These are phyloP conservation scores for Philantomba maxwellii DNA, from an alignment of 2,113 vertebrate species.

Conservation along the genomic window DNA sequence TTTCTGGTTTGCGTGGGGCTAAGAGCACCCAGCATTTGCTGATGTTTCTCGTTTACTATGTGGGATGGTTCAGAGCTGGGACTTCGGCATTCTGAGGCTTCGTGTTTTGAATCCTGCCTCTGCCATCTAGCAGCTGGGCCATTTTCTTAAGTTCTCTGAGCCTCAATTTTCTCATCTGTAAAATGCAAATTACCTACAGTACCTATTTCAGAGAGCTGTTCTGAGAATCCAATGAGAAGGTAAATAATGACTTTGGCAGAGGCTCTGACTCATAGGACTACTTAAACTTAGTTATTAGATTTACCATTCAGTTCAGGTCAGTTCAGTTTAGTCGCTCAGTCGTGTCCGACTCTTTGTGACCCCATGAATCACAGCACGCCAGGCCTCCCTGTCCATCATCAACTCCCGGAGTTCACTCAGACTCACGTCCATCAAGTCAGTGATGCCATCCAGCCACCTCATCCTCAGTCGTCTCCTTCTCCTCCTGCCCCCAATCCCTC, in stretches of 20 bases:
- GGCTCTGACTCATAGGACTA: not conserved
- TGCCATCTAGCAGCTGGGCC: not conserved
- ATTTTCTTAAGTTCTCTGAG: not conserved
- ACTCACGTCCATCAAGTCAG: accelerated
- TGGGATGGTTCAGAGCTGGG: not conserved
- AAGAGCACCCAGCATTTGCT: not conserved
- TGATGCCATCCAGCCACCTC: too few species aligned
- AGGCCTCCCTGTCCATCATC: too few species aligned
- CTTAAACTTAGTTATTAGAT: not conserved
- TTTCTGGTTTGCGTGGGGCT: not conserved
- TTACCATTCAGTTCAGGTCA: too few species aligned
- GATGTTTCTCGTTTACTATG: not conserved
- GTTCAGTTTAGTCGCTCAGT: too few species aligned
- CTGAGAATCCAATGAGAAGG: not conserved
- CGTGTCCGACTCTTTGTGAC: accelerated
- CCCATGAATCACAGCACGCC: too few species aligned
- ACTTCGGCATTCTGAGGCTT: not conserved
- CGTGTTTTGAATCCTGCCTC: not conserved
- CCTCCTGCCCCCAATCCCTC: too few species aligned
- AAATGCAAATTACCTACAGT: not conserved
- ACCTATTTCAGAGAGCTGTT: not conserved
- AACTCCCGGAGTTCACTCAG: too few species aligned
- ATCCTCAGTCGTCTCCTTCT: too few species aligned
- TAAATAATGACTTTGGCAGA: not conserved
- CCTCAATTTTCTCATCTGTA: not conserved